Percentiles rank a stretch among this genome's conserved stretches.
Conservation (phyloP, 2,888 invertebrate genomes). For the Ophion costatus region DNA sequence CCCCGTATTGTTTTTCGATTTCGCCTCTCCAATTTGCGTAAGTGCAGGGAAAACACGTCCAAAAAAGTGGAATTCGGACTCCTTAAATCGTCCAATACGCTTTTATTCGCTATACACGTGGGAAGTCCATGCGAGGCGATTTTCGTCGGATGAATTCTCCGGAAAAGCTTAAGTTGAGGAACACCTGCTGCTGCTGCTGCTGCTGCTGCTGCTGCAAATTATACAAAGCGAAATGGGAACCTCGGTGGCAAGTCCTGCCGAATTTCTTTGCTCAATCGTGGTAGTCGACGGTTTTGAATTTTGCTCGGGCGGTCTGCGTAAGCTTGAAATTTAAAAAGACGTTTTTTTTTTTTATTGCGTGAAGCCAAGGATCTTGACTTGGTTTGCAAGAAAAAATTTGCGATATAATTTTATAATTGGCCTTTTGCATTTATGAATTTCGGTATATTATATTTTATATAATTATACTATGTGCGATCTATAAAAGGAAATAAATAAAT, state of each 20-base stretch:
- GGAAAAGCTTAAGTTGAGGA: background rate
- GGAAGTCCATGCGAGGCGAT: background rate
- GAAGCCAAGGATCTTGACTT: background rate
- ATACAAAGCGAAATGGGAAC: background rate
- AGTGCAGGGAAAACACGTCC: conserved; percentile 62
- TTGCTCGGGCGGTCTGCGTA: background rate
- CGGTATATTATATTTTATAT: no score
- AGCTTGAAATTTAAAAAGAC: background rate
- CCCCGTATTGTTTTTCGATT: conserved; percentile 63
- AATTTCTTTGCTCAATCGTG: background rate
- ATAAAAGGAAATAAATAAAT: no score
- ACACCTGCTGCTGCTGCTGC: background rate
- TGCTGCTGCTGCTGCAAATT: background rate
- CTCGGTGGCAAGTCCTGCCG: background rate
- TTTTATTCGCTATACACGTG: background rate
- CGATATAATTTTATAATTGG: no score
- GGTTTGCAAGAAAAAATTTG: no score
- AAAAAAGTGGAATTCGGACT: conserved; percentile 9
- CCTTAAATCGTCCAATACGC: background rate
- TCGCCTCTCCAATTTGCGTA: conserved; percentile 71
- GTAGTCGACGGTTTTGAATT: background rate
- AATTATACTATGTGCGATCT: no score
- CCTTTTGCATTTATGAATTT: no score
- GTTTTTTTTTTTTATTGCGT: background rate
- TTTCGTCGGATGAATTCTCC: background rate